Percentiles rank a stretch among this genome's conserved stretches.
phyloP scores from a whole-genome alignment of 2,113 vertebrate genomes.

The Mesitornis unicolor region DNA sequence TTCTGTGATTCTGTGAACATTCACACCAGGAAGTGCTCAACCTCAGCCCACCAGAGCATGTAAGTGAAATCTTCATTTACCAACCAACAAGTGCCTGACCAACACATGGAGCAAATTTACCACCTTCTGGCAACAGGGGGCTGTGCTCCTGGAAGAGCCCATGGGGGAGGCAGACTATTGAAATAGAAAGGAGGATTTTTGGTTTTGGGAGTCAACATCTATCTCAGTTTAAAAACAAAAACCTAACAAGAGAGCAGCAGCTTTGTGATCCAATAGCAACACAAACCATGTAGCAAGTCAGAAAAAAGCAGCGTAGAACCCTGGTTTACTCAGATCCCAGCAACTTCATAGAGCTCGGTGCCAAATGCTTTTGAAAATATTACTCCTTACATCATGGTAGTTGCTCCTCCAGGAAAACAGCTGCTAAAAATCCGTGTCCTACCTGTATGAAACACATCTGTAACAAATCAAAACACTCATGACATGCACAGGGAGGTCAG shows the following conservation, averaged over 20 bases:
- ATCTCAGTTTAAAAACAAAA: neutral
- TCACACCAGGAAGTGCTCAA: neutral
- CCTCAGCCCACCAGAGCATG: neutral
- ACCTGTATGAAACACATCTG: neutral
- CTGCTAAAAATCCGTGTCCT: neutral
- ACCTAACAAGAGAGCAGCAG: neutral
- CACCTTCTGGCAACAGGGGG: neutral
- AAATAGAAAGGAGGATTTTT: neutral
- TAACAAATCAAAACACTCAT: neutral
- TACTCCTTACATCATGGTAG: neutral
- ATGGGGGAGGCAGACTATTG: rapidly evolving
- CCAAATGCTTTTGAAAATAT: neutral
- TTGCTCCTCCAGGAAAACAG: neutral
- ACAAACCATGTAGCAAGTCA: neutral
- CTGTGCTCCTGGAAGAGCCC: neutral
- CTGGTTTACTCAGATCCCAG: neutral
- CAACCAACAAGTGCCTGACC: neutral
- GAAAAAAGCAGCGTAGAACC: rapidly evolving
- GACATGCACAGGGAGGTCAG: neutral
- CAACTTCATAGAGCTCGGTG: neutral
- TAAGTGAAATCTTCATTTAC: neutral
- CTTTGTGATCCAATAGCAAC: neutral
- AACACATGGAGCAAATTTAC: neutral
- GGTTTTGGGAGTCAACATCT: neutral
- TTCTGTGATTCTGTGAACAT: too few relatives aligned